Evolutionary conservation across 2,888 invertebrate species (phyloP), one percentile per base, ranked within the genome.

Genomic region (Eupeodes latifasciatus): DNA sequence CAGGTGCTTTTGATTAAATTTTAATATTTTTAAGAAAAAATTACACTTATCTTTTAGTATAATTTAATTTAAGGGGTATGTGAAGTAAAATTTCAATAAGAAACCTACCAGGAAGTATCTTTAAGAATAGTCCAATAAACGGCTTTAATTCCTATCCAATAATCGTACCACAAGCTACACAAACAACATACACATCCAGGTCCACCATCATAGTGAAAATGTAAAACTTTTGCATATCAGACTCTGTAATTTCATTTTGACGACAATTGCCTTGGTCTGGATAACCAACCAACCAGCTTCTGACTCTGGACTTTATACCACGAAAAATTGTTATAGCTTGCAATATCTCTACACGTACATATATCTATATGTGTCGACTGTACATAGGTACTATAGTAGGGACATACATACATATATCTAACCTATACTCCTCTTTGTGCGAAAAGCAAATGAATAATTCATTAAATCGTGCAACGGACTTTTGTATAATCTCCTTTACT

Each of bases 381-480:
- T 19, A n/a, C n/a, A n/a, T n/a, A 12, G 10, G 10, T 4, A 11
- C 47, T 10, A 9, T 44, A 27, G 27, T 1, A 40, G 40, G 40
- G 0, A 4, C 14, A 6, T 5, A 1, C 2, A 11, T 11, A 9
- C 16, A 53, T 2, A 4, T 53, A 40, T 40, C 47, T 12, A 12
- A 11, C 12, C 47, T 47, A 9, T 11, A 55, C 7, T 64, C 64
- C 59, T 27, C 27, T 76, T 69, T 69, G 69, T 69, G 53, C 53
- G n/a, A 53, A 74, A 78, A 87, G 76, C 80, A 84, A 87, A 83
- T 87, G 83, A 87, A 87, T 87, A 77, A 87, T 87, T 87, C 87
- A 87, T 87, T 83, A 84, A 87, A 80, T 76, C 83, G 57, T 74
- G 82, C 47, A 75, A 79, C 78, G 78, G 78, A 64, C 69, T 77